Percentiles rank a stretch among this genome's conserved stretches.
These are phyloP conservation scores for Sarcophaga caerulescens DNA, from an alignment of 2,888 invertebrate genomes.

Conservation along the genomic window DNA sequence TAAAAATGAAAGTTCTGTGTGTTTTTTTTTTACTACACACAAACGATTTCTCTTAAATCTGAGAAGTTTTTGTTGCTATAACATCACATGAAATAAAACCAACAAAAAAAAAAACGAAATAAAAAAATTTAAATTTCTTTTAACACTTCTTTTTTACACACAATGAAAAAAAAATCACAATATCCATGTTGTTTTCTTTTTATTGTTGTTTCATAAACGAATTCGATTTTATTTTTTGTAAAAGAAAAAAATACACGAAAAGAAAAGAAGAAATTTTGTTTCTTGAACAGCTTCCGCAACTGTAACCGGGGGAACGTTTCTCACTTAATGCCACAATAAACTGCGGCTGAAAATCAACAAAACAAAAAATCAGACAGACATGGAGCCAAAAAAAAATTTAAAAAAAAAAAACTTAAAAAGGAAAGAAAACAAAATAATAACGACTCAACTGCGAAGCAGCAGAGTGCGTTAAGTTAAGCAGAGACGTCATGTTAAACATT, in stretches of 20 bases:
- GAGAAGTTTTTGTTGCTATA: slow-evolving; percentile 27
- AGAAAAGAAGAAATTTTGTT: slow-evolving; percentile 30
- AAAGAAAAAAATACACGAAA: slow-evolving; percentile 33
- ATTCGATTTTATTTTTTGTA: slow-evolving; percentile 26
- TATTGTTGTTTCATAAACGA: neutral
- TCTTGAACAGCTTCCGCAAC: slow-evolving; percentile 68
- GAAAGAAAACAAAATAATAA: neutral
- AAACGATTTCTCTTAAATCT: slow-evolving; percentile 55
- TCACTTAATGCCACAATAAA: slow-evolving; percentile 55
- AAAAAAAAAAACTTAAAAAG: neutral
- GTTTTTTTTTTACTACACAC: slow-evolving; percentile 30
- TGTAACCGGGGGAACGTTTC: slow-evolving; percentile 57
- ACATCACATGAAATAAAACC: slow-evolving; percentile 16
- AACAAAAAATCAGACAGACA: slow-evolving; percentile 39
- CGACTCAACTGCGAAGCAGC: slow-evolving; percentile 41
- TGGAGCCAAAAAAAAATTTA: neutral
- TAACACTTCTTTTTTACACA: slow-evolving; percentile 28
- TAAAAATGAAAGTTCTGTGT: slow-evolving; percentile 51
- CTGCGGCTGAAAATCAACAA: slow-evolving; percentile 55
- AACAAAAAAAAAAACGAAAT: neutral
- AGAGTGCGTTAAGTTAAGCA: slow-evolving; percentile 40
- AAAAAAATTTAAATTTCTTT: slow-evolving; percentile 48
- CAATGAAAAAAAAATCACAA: slow-evolving; percentile 17
- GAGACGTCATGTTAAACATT: slow-evolving; percentile 1
- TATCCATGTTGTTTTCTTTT: neutral